Conservation (phyloP, 2,888 invertebrate genomes). For the Panzeria rudis region DNA sequence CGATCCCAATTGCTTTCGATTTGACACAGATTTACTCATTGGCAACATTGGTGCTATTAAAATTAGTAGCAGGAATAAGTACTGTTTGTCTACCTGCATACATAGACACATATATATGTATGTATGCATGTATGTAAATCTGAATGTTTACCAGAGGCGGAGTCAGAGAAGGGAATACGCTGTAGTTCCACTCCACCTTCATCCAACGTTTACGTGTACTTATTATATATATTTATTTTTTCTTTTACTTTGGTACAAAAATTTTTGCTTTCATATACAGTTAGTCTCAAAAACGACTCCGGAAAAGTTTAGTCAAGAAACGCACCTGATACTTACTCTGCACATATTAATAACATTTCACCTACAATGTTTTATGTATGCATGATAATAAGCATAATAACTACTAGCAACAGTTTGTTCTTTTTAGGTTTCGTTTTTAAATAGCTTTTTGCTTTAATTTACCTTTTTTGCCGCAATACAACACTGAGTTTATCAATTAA, state of each 20-base stretch:
- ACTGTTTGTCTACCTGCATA: not conserved
- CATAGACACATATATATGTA: not conserved
- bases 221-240: too few species aligned
- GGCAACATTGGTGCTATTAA: not conserved
- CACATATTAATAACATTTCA: not conserved
- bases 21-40: too few species aligned
- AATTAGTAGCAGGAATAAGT: not conserved
- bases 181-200: too few species aligned
- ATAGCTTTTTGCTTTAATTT: slow-evolving; percentile 22
- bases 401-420: slow-evolving; percentile 62
- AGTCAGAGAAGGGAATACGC: too few species aligned
- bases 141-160: not conserved
- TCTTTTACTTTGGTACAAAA: too few species aligned
- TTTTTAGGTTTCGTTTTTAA: slow-evolving; percentile 3
- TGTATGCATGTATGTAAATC: not conserved
- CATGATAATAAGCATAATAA: slow-evolving; percentile 43
- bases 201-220: too few species aligned
- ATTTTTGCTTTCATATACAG: too few species aligned
- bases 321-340: not conserved
- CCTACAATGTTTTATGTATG: slow-evolving; percentile 1
- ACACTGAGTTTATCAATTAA: slow-evolving; percentile 42
- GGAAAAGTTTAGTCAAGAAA: too few species aligned
- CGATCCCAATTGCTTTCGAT: too few species aligned
- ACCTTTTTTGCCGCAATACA: slow-evolving; percentile 32
- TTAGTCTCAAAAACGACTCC: too few species aligned